Conservation (phyloP, 2,888 invertebrate genomes). For the Mythimna vitellina region DNA sequence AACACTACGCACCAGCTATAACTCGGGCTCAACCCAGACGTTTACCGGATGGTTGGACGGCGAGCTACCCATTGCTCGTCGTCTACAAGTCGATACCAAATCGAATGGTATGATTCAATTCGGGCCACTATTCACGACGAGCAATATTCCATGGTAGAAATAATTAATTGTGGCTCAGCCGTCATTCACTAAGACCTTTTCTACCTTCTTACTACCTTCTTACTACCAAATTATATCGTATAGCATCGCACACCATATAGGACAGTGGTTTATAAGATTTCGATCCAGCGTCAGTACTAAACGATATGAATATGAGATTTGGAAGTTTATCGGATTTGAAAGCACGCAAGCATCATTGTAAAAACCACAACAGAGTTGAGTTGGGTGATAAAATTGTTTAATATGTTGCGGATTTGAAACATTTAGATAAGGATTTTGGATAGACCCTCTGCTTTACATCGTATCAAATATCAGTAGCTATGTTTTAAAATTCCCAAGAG, state of each 20-base stretch:
- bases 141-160: too few relatives aligned
- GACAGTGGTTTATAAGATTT: conserved; percentile 26
- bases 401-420: conserved; percentile 21
- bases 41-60: too few relatives aligned
- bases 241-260: neutral
- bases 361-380: conserved; percentile 25
- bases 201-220: neutral
- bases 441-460: neutral
- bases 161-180: too few relatives aligned
- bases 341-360: conserved; percentile 40
- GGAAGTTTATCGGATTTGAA: conserved; percentile 45
- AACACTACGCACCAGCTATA: too few relatives aligned
- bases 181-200: neutral
- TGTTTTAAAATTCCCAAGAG: neutral
- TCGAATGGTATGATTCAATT: too few relatives aligned
- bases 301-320: conserved; percentile 55
- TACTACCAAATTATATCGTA: neutral
- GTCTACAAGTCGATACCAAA: too few relatives aligned
- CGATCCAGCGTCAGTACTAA: conserved; percentile 51
- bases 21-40: too few relatives aligned
- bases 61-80: too few relatives aligned
- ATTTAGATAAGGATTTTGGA: neutral
- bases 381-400: conserved; percentile 26
- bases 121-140: too few relatives aligned
- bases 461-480: neutral